phyloP scores from a whole-genome alignment of 2,888 invertebrate genomes.

The Beris morrisii region DNA sequence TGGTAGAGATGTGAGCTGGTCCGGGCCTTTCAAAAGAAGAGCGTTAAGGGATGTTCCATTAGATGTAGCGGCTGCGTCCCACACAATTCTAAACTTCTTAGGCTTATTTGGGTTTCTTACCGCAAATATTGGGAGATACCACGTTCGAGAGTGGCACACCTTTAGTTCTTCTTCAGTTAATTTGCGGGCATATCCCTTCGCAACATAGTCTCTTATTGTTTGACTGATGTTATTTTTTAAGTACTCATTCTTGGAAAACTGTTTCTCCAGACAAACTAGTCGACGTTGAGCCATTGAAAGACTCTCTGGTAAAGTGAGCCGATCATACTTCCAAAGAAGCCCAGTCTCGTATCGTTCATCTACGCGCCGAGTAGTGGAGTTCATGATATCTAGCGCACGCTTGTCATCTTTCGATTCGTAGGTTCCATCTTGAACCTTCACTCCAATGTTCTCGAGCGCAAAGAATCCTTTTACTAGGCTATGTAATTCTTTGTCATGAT shows the following conservation, averaged over 20 bases:
- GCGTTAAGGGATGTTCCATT: conserved; percentile 44
- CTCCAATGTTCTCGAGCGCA: not conserved
- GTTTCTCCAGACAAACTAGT: no score
- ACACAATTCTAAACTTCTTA: conserved; percentile 44
- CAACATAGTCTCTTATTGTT: not conserved
- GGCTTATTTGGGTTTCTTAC: conserved; percentile 42
- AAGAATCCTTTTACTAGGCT: conserved; percentile 1
- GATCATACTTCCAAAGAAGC: no score
- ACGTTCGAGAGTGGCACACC: conserved; percentile 33
- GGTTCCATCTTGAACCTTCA: no score
- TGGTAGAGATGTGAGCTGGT: conserved; percentile 45
- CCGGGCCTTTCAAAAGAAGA: conserved; percentile 46
- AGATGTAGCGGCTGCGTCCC: conserved; percentile 45
- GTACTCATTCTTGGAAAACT: not conserved
- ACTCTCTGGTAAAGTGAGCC: no score
- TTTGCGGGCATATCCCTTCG: conserved; percentile 26
- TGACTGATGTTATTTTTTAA: not conserved
- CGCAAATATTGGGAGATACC: conserved; percentile 43
- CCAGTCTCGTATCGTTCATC: no score
- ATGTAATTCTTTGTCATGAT: not conserved
- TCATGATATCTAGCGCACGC: no score
- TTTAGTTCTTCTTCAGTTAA: conserved; percentile 23
- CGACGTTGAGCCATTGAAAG: no score
- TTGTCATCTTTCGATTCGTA: no score
- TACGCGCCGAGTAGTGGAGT: no score